Evolutionary conservation across 64 coral and sea anemone genomes (phyloP), one percentile per base, ranked within the genome.

Genomic region (Catalaphyllia jardinei): DNA sequence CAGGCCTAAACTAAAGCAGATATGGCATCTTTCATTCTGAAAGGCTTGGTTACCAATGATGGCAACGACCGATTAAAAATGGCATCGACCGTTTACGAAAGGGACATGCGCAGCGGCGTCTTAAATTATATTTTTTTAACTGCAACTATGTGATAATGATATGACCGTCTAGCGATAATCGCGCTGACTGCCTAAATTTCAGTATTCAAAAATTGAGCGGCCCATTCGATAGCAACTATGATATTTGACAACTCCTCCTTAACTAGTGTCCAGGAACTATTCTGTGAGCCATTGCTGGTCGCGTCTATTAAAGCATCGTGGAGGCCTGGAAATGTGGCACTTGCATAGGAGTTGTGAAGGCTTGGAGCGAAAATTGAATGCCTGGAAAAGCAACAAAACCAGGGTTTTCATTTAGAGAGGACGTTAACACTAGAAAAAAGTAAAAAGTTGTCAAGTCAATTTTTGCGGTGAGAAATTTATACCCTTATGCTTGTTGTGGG

Each of bases 281-380:
- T 31, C 29, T 73, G 39, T 22, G 20, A 27, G 15, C 88, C 95
- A 42, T 82, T 29, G 35, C 55, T 96, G 54, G 13, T 52, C 31
- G 88, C 95, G 15, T 86, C 86, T 4, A 83, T 42, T 13, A 97
- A 79, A 8, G 95, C 88, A 74, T 97, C 95, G 14, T 85, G 86
- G 7, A 97, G 95, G 77, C 95, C 95, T 31, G 95, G 95, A 72
- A 93, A 97, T 8, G 92, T 89, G 50, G 92, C 91, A 74, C 95
- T 93, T 51, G 91, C 92, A 39, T 97, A 97, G 0, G 95, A 97
- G 82, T 94, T 94, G 83, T 89, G 81, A 27, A 89, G 29, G 38
- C 95, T 97, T 19, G 95, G 95, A n/a, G 95, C 95, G 62, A 90
- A 97, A 54, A 97, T 91, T 31, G 84, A 91, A 73, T 97, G 95